Base-by-base conservation (phyloP, 2,888 invertebrate genomes). In the Eilema caniola region DNA sequence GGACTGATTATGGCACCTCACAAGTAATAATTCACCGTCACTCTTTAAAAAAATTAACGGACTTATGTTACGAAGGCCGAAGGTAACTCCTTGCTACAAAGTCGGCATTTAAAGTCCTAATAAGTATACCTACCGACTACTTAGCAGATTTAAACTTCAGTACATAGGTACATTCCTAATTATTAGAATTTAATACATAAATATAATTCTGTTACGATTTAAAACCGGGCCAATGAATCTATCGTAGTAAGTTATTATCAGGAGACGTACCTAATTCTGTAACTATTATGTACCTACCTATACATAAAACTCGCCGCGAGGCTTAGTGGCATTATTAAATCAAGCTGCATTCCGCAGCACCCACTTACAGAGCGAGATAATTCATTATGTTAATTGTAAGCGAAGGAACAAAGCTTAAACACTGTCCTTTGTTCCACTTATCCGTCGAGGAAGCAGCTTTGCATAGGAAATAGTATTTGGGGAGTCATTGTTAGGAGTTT, bases 301-400 rank as follows among this genome's bases (percentile, higher is more conserved):
- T 12, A 16, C 10, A 16, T 24, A 20, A 63, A 63, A 11, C 24
- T 47, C 47, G 10, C 1, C 25, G 63, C 25, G 28, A n/a, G 11
- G 24, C 20, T 25, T 25, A 25, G 41, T 20, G 63, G 16, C 63
- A 47, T 47, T 47, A 64, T 47, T 47, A 3, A n/a, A 53, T 53
- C 63, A 10, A 31, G 31, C 28, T 33, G 23, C 23, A 53, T 31
- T 47, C 8, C 47, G 12, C 64, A 23, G 47, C 77, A 73, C 67
- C 74, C 59, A 37, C 59, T 67, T n/a, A 67, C 47, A 47, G 28
- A 41, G 28, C 28, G 37, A 74, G 78, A 73, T 79, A 75, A 82
- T 83, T 84, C 79, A 80, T 83, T 80, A 83, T 81, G 84, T 83
- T 83, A 76, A 82, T 82, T 84, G 83, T 78, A 76, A 82, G 79